Conservation (phyloP, 1,140 invertebrate genomes). For the Drosophila jambulina region DNA sequence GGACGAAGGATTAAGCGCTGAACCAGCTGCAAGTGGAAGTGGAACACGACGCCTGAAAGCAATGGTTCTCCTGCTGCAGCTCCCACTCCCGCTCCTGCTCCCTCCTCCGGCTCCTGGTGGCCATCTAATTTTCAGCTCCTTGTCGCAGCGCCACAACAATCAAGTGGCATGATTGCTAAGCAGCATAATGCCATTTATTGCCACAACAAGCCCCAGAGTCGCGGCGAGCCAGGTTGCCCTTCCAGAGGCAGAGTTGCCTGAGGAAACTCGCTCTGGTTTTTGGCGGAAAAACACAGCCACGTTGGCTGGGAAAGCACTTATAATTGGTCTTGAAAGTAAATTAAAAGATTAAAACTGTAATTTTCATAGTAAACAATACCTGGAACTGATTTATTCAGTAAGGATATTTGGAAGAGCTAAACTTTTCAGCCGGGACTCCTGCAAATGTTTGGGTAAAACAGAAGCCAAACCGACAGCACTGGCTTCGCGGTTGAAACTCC, state of each 20-base stretch:
- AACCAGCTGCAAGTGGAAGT: slow-evolving; percentile 17
- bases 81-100: not conserved
- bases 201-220: slow-evolving; percentile 58
- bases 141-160: slow-evolving; percentile 56
- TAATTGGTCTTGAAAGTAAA: not conserved
- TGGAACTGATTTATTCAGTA: not conserved
- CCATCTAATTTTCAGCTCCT: slow-evolving; percentile 65
- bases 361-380: not conserved
- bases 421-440: not conserved
- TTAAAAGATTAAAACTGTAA: not conserved
- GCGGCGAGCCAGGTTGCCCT: slow-evolving; percentile 7
- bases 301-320: not conserved
- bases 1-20: slow-evolving; percentile 35
- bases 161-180: slow-evolving; percentile 78
- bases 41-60: slow-evolving; percentile 16
- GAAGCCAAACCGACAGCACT: slow-evolving; percentile 22
- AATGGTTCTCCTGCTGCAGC: slow-evolving; percentile 7
- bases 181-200: slow-evolving; percentile 81
- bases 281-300: not conserved
- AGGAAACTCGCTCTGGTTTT: too few species aligned
- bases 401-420: not conserved
- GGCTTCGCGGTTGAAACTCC: slow-evolving; percentile 3
- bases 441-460: slow-evolving; percentile 3
- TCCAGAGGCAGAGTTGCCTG: not conserved
- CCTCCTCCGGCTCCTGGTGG: not conserved